phyloP scores from a whole-genome alignment of 2,888 invertebrate species.

The Reticulitermes lucifugus region DNA sequence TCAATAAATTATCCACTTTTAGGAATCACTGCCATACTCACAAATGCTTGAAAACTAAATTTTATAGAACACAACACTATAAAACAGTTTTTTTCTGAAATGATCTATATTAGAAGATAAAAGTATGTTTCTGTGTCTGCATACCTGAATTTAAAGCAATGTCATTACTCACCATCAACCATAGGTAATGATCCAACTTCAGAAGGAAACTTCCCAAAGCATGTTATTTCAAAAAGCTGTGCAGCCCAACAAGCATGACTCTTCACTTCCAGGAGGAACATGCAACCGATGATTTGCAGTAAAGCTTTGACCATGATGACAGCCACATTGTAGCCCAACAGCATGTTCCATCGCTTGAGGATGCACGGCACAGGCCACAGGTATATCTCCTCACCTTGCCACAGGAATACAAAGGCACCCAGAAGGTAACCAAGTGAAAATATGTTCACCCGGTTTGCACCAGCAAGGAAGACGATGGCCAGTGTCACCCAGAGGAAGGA shows the following conservation, averaged over 20 bases:
- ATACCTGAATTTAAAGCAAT: too few species aligned
- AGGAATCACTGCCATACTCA: too few species aligned
- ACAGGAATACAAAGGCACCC: constrained; percentile 95
- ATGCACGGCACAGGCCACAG: constrained; percentile 87
- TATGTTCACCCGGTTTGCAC: constrained; percentile 92
- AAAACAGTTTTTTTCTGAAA: too few species aligned
- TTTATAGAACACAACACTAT: too few species aligned
- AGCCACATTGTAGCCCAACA: constrained; percentile 79
- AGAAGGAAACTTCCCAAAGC: constrained; percentile 77
- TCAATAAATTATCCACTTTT: too few species aligned
- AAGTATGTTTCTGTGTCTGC: too few species aligned
- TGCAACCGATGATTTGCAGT: constrained; percentile 93
- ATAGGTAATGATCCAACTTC: neutral
- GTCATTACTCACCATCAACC: neutral
- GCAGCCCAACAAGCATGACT: constrained; percentile 74
- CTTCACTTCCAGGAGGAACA: constrained; percentile 74
- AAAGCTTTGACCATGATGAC: constrained; percentile 90
- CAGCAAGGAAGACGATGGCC: constrained; percentile 95
- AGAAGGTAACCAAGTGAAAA: constrained; percentile 96
- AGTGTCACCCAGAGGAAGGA: constrained; percentile 95
- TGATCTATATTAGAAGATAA: too few species aligned
- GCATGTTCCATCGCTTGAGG: constrained; percentile 70
- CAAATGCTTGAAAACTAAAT: too few species aligned
- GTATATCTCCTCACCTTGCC: constrained; percentile 98
- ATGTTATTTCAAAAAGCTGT: constrained; percentile 92